Conservation (phyloP, 1,140 invertebrate genomes). For the Bombus turneri region DNA sequence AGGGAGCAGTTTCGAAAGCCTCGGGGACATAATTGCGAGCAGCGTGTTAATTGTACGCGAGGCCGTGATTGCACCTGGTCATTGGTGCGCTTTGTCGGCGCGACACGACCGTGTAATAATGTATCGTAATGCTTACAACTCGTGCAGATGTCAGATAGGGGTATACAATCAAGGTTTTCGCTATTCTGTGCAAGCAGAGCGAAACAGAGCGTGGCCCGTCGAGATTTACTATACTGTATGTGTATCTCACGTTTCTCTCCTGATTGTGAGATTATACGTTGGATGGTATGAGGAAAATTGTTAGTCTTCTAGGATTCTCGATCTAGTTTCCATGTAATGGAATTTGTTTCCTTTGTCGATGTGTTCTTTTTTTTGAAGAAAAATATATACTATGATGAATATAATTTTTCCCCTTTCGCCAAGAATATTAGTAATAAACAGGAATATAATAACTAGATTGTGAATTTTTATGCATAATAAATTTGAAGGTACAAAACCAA, state of each 20-base stretch:
- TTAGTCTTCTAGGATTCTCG: background rate
- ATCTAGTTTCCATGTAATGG: background rate
- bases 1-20: conserved; percentile 34
- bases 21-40: conserved; percentile 50
- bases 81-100: conserved; percentile 42
- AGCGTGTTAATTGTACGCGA: conserved; percentile 56
- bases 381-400: background rate
- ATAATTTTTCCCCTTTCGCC: too few relatives aligned
- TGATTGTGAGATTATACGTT: background rate
- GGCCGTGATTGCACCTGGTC: conserved; percentile 35
- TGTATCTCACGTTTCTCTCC: conserved; percentile 28
- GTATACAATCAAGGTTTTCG: conserved; percentile 52
- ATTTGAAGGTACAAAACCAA: too few relatives aligned
- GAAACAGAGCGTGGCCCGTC: conserved; percentile 52
- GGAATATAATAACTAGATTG: too few relatives aligned
- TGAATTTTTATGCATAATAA: too few relatives aligned
- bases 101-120: conserved; percentile 40
- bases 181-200: conserved; percentile 55
- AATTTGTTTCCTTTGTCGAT: background rate
- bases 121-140: conserved; percentile 29
- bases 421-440: too few relatives aligned
- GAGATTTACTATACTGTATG: conserved; percentile 41
- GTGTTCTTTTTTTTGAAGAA: background rate
- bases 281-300: background rate
- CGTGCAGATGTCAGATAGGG: background rate